Evolutionary conservation across 2,888 invertebrate species (phyloP).

Genomic region (Tetheella fluctuosa): DNA sequence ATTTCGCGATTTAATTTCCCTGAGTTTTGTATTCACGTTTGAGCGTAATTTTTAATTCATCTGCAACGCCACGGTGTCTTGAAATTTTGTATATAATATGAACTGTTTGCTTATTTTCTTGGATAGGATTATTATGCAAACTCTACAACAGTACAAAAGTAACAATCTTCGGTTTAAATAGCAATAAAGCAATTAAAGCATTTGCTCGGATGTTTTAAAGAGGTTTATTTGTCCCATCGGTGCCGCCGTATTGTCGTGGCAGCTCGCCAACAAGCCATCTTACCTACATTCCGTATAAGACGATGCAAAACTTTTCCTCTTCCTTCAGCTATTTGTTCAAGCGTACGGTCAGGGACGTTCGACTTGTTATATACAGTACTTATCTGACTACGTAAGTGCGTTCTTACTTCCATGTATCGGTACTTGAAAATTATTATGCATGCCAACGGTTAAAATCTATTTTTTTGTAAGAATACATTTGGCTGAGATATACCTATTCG

Average conservation of each 20-base stretch:
- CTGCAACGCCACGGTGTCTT: slow-evolving; percentile 1
- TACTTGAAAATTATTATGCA: not conserved
- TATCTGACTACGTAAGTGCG: not conserved
- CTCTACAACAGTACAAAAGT: not conserved
- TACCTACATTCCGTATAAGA: slow-evolving; percentile 57
- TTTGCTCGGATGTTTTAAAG: slow-evolving; percentile 52
- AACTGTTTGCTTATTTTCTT: not conserved
- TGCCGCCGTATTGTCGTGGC: slow-evolving; percentile 60
- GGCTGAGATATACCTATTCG: no score
- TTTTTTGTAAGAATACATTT: no score
- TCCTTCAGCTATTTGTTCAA: slow-evolving; percentile 43
- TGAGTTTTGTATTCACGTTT: slow-evolving; percentile 17
- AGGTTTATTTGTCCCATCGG: slow-evolving; percentile 40
- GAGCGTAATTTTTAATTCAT: not conserved
- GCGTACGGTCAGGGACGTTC: slow-evolving; percentile 39
- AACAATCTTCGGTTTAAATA: not conserved
- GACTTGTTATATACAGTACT: slow-evolving; percentile 18
- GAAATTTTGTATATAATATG: slow-evolving; percentile 16
- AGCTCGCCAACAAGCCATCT: slow-evolving; percentile 60
- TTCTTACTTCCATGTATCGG: slow-evolving; percentile 1
- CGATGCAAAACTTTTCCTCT: slow-evolving; percentile 46
- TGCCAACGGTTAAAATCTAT: not conserved
- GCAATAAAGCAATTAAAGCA: slow-evolving; percentile 40
- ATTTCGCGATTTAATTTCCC: slow-evolving; percentile 41
- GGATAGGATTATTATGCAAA: not conserved